Evolutionary conservation across 2,113 vertebrate genomes (phyloP).

Genomic region (Leucopternis melanops): DNA sequence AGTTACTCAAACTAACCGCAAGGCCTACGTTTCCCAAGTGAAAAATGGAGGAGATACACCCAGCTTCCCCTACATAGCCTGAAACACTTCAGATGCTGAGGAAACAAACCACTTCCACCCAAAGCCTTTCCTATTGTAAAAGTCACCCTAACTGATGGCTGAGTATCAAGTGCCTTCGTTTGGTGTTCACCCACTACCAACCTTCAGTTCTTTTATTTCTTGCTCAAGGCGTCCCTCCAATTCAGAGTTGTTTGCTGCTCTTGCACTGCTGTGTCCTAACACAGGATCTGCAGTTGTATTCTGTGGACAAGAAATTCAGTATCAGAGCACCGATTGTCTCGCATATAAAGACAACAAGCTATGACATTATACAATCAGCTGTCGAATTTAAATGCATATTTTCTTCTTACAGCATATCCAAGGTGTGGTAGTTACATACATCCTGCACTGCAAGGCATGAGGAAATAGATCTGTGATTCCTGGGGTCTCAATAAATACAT

Average conservation of each 20-base stretch:
- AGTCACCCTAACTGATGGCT: background rate
- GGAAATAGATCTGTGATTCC: background rate
- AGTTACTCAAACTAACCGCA: background rate
- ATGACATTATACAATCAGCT: no score
- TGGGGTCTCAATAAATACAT: rapidly evolving
- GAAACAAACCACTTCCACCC: background rate
- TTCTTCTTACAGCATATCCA: background rate
- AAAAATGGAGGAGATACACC: rapidly evolving
- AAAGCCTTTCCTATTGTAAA: rapidly evolving
- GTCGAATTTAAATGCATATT: background rate
- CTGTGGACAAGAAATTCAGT: constrained; percentile 50
- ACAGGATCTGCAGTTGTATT: background rate
- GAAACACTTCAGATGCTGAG: background rate
- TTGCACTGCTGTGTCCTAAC: constrained; percentile 6
- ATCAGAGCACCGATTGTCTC: background rate
- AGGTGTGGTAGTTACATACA: no score
- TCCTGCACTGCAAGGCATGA: background rate
- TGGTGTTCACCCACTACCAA: constrained; percentile 33
- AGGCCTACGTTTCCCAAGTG: background rate
- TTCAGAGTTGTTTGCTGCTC: constrained; percentile 58
- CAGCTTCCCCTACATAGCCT: background rate
- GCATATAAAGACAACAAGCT: background rate
- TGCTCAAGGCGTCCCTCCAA: constrained; percentile 75
- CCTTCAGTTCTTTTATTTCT: constrained; percentile 83
- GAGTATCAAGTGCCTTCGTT: background rate